Conservation (phyloP, 2,113 vertebrate species). For the Perccottus glenii region DNA sequence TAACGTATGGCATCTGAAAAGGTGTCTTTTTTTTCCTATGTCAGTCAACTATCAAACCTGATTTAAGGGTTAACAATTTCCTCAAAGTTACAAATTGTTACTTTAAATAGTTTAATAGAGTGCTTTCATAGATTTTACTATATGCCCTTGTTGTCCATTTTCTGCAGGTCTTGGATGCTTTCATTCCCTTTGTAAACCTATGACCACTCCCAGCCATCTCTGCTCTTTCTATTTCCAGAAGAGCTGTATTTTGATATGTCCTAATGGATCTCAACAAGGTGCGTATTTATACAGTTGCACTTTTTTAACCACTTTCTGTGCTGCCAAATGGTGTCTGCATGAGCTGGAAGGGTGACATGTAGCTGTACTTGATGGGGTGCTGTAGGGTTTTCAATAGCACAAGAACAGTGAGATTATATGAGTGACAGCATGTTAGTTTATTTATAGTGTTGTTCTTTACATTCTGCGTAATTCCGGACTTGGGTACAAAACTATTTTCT, state of each 20-base stretch:
- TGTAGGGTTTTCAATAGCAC: constrained; percentile 34
- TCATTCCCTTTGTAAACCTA: constrained; percentile 13
- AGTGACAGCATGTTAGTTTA: constrained; percentile 30
- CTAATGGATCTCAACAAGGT: constrained; percentile 73
- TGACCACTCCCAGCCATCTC: not conserved
- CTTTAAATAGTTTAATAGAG: not conserved
- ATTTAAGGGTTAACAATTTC: too few species aligned
- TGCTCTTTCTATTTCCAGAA: constrained; percentile 41
- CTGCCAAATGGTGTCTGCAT: constrained; percentile 22
- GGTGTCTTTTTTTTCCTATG: too few species aligned
- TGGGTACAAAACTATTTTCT: constrained; percentile 31
- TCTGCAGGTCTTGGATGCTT: not conserved
- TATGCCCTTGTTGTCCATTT: not conserved
- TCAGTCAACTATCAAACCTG: too few species aligned
- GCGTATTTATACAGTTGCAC: constrained; percentile 21
- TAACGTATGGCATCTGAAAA: too few species aligned
- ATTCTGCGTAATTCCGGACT: constrained; percentile 7
- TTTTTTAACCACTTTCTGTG: constrained; percentile 4
- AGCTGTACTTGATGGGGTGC: constrained; percentile 24
- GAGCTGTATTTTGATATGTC: constrained; percentile 29
- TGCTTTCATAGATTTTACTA: not conserved
- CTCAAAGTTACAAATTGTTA: not conserved
- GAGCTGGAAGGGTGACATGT: constrained; percentile 44
- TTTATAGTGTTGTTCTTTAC: constrained; percentile 31
- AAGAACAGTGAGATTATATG: constrained; percentile 22